phyloP scores from a whole-genome alignment of 2,113 vertebrate species.

The Heterotilapia buettikoferi region DNA sequence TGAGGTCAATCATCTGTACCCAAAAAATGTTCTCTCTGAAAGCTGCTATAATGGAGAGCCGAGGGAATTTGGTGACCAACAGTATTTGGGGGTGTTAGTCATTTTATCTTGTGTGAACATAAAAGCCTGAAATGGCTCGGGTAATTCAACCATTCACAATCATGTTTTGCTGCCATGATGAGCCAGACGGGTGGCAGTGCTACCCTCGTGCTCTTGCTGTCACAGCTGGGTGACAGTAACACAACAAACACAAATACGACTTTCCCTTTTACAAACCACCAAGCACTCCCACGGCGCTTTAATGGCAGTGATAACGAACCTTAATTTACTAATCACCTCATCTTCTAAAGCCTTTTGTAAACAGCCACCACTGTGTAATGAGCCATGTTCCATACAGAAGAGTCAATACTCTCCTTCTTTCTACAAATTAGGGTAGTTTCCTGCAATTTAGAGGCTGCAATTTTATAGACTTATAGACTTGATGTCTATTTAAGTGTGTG shows the following conservation, averaged over 20 bases:
- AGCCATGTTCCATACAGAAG: not conserved
- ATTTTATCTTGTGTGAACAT: not conserved
- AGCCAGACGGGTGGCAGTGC: not conserved
- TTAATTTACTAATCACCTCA: slow-evolving; percentile 18
- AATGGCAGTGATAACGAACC: not conserved
- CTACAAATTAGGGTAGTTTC: not conserved
- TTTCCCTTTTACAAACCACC: not conserved
- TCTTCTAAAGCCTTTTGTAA: slow-evolving; percentile 6
- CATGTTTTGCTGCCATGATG: not conserved
- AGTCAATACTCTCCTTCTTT: not conserved
- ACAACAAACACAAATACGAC: not conserved
- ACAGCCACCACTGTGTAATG: slow-evolving; percentile 5
- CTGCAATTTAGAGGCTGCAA: not conserved
- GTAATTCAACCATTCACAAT: not conserved
- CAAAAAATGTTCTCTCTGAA: not conserved
- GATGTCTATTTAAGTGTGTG: not conserved
- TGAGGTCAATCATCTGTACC: not conserved
- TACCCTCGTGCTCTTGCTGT: not conserved
- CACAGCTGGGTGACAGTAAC: not conserved
- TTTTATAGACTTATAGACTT: not conserved
- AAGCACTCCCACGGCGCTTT: not conserved
- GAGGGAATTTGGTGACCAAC: not conserved
- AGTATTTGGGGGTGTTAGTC: not conserved
- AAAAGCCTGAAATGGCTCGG: not conserved
- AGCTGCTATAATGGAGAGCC: not conserved